Conservation (phyloP, 1,140 invertebrate genomes). For the Dufourea novaeangliae region DNA sequence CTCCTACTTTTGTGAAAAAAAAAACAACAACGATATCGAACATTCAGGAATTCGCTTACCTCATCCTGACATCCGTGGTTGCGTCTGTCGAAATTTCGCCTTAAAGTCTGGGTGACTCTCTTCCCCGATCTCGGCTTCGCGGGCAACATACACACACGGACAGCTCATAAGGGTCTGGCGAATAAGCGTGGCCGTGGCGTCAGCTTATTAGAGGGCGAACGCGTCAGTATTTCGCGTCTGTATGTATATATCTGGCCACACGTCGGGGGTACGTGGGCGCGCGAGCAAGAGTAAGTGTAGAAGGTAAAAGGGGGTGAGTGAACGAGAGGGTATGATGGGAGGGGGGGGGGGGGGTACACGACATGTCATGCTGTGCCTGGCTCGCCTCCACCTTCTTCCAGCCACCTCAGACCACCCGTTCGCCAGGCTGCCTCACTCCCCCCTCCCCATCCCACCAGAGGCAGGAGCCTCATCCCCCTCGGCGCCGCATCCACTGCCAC, state of each 20-base stretch:
- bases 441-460: slow-evolving; percentile 54
- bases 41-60: too few relatives aligned
- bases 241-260: slow-evolving; percentile 18
- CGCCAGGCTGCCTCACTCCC: slow-evolving; percentile 36
- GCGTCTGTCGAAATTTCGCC: slow-evolving; percentile 22
- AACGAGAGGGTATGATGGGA: too few relatives aligned
- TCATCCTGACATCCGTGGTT: too few relatives aligned
- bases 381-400: slow-evolving; percentile 69
- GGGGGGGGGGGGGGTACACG: slow-evolving; percentile 56
- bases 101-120: slow-evolving; percentile 13
- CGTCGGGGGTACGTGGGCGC: slow-evolving; percentile 7
- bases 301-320: slow-evolving; percentile 19
- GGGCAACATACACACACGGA: slow-evolving; percentile 38
- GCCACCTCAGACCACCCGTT: slow-evolving; percentile 57
- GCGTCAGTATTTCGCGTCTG: slow-evolving; percentile 42
- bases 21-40: too few relatives aligned
- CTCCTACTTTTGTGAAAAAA: too few relatives aligned
- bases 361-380: slow-evolving; percentile 71
- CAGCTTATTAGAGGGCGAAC: slow-evolving; percentile 44
- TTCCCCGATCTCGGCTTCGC: slow-evolving; percentile 34
- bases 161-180: slow-evolving; percentile 45
- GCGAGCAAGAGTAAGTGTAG: not conserved
- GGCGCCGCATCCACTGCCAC: slow-evolving; percentile 76
- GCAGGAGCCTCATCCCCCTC: slow-evolving; percentile 52
- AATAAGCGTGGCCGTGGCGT: slow-evolving; percentile 53